A percentile compares a stretch with the other conserved stretches of the same genome.
phyloP scores from a whole-genome alignment of 1,140 invertebrate species.

The Drosophila varians region DNA sequence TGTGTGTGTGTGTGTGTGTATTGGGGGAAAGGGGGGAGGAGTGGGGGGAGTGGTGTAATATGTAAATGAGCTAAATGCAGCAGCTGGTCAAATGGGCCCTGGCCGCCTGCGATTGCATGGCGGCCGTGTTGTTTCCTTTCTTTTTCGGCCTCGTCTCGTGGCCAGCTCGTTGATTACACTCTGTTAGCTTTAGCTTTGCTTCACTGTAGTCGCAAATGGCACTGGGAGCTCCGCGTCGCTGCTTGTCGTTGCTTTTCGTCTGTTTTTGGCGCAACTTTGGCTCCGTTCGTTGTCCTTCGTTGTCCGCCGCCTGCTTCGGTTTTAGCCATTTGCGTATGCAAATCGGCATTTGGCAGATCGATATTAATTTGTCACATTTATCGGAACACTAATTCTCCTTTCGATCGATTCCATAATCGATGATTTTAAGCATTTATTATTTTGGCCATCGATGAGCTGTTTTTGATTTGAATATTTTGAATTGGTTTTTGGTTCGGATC shows the following conservation, averaged over 20 bases:
- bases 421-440: slow-evolving; percentile 6
- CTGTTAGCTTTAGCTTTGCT: slow-evolving; percentile 43
- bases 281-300: slow-evolving; percentile 31
- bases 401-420: background rate
- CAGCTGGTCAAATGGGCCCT: slow-evolving; percentile 50
- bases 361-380: slow-evolving; percentile 6
- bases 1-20: background rate
- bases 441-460: background rate
- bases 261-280: slow-evolving; percentile 11
- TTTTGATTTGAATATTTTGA: too few relatives aligned
- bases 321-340: slow-evolving; percentile 54
- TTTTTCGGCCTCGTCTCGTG: background rate
- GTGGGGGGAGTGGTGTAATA: slow-evolving; percentile 2
- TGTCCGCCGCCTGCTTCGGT: slow-evolving; percentile 15
- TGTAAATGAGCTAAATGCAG: slow-evolving; percentile 49
- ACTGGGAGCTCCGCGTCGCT: slow-evolving; percentile 9
- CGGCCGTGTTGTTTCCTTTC: slow-evolving; percentile 35
- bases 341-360: slow-evolving; percentile 33
- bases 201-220: slow-evolving; percentile 38
- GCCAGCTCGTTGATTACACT: slow-evolving; percentile 4
- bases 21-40: background rate
- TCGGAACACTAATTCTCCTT: background rate
- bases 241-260: background rate
- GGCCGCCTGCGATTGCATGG: slow-evolving; percentile 69
- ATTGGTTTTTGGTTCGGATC: too few relatives aligned